phyloP scores from a whole-genome alignment of 1,140 invertebrate genomes.

The Euwallacea fornicatus region DNA sequence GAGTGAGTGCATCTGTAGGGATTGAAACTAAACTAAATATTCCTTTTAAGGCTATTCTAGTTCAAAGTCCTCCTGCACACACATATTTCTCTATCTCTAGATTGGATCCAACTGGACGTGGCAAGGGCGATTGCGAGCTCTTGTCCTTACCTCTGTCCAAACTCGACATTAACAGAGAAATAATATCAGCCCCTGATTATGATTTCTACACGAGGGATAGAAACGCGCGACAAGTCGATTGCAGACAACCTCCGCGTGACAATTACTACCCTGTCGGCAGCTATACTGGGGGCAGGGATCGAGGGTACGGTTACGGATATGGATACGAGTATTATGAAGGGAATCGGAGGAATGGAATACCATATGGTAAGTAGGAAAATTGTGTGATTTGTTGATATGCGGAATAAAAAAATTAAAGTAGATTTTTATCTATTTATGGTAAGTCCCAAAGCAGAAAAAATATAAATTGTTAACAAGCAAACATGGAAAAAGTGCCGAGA shows the following conservation, averaged over 20 bases:
- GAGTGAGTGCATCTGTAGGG: no score
- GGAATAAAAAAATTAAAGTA: background rate
- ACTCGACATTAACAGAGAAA: slow-evolving; percentile 65
- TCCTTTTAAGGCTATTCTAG: no score
- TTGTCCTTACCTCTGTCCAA: slow-evolving; percentile 67
- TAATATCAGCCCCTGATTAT: slow-evolving; percentile 68
- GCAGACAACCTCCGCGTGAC: slow-evolving; percentile 38
- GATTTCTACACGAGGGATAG: slow-evolving; percentile 76
- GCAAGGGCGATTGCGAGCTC: slow-evolving; percentile 72
- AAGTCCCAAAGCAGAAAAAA: no score
- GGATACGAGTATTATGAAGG: slow-evolving; percentile 11
- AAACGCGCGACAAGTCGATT: slow-evolving; percentile 56
- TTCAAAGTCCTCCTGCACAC: no score
- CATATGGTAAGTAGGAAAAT: slow-evolving; percentile 16
- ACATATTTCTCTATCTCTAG: slow-evolving; percentile 46
- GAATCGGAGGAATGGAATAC: slow-evolving; percentile 12
- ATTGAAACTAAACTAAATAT: no score
- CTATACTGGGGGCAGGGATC: slow-evolving; percentile 19
- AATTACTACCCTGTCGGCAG: slow-evolving; percentile 11
- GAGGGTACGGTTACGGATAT: slow-evolving; percentile 8
- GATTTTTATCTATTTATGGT: no score
- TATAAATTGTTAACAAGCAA: no score
- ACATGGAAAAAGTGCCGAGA: no score
- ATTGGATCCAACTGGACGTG: slow-evolving; percentile 63
- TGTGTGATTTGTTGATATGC: background rate